Evolutionary conservation across 2,797 vertebrate species (phyloP).

Genomic region (Peromyscus nudipes): DNA sequence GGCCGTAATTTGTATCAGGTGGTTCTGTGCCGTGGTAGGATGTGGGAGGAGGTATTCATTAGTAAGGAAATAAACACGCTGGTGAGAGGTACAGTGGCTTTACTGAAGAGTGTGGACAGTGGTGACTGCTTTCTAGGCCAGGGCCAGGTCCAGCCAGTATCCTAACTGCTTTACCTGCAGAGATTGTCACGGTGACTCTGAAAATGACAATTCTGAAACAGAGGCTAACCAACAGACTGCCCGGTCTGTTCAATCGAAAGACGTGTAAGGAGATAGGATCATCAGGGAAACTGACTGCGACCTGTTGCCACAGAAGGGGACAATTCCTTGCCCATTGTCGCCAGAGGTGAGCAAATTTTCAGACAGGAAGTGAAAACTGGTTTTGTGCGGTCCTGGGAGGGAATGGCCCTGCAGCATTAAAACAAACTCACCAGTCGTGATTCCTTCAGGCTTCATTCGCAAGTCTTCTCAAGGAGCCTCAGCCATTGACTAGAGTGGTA

Average conservation of each 20-base stretch:
- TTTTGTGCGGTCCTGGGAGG: not conserved
- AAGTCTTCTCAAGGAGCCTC: not conserved
- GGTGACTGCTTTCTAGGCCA: not conserved
- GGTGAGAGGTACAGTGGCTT: not conserved
- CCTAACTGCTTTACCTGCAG: not conserved
- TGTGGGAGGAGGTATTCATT: not conserved
- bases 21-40: not conserved
- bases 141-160: not conserved
- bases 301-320: not conserved
- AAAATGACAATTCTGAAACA: not conserved
- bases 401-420: not conserved
- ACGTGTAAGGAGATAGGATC: not conserved
- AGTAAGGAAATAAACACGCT: not conserved
- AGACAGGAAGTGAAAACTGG: not conserved
- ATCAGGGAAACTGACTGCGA: not conserved
- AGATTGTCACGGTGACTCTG: not conserved
- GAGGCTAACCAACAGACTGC: not conserved
- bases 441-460: not conserved
- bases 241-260: not conserved
- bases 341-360: not conserved
- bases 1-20: not conserved
- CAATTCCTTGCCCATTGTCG: not conserved
- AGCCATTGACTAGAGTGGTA: not conserved
- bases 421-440: not conserved
- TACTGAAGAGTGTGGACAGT: not conserved